Evolutionary conservation across 2,888 invertebrate genomes (phyloP).

Genomic region (Eulithis prunata): DNA sequence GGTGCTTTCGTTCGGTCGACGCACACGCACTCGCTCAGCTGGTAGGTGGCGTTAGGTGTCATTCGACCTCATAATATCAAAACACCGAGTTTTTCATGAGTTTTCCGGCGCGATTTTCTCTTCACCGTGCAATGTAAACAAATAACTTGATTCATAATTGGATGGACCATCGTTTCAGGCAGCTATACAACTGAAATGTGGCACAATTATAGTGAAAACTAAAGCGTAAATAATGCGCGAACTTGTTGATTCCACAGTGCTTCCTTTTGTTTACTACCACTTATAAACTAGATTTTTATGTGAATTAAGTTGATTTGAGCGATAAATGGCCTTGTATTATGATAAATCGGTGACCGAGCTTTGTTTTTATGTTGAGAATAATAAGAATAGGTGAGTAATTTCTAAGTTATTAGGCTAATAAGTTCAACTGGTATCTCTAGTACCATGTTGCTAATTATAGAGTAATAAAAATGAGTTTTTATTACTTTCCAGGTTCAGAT

Average conservation of each 20-base stretch:
- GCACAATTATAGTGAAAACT: constrained; percentile 35
- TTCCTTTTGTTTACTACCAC: constrained; percentile 74
- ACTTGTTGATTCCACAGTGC: constrained; percentile 64
- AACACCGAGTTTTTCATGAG: constrained; percentile 82
- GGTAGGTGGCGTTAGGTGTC: constrained; percentile 83
- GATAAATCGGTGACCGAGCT: constrained; percentile 40
- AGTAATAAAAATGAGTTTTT: constrained; percentile 48
- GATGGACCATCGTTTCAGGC: constrained; percentile 43
- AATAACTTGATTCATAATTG: constrained; percentile 51
- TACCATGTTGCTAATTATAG: constrained; percentile 55
- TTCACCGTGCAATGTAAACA: constrained; percentile 61
- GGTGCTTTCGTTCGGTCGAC: constrained; percentile 83
- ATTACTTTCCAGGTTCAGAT: constrained; percentile 68
- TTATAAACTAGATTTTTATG: constrained; percentile 59
- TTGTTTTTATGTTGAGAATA: constrained; percentile 39
- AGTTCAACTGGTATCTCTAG: constrained; percentile 49
- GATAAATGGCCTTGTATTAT: constrained; percentile 42
- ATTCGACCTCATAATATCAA: constrained; percentile 70
- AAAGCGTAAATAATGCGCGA: constrained; percentile 63
- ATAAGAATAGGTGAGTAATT: constrained; percentile 34
- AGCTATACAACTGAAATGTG: constrained; percentile 43
- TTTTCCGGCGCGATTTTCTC: constrained; percentile 81
- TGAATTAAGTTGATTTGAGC: constrained; percentile 54
- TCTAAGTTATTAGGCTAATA: constrained; percentile 38
- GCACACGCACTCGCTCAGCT: constrained; percentile 83